A percentile compares a stretch with the other conserved stretches of the same genome.
Conservation (phyloP, 1,140 invertebrate species). For the Ooceraea biroi region DNA sequence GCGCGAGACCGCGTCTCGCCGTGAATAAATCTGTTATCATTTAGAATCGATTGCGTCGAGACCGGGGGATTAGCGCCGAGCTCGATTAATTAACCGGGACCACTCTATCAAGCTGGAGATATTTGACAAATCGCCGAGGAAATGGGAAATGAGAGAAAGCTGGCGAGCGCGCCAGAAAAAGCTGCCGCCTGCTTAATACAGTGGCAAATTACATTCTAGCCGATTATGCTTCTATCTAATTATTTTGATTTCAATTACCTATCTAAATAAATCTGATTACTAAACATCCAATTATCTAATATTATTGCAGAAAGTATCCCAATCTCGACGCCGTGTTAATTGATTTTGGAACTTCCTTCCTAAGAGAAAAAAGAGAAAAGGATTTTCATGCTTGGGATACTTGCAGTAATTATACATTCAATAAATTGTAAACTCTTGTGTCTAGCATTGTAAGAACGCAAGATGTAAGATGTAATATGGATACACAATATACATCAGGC, state of each 20-base stretch:
- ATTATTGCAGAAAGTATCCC: background rate
- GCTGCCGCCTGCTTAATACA: background rate
- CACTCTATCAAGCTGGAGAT: background rate
- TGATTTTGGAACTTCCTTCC: constrained; percentile 13
- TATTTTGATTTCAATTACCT: too few relatives aligned
- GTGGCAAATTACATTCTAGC: too few relatives aligned
- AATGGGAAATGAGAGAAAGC: background rate
- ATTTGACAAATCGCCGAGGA: background rate
- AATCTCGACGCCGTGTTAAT: constrained; percentile 11
- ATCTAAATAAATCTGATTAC: too few relatives aligned
- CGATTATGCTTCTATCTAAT: too few relatives aligned
- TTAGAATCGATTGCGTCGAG: background rate
- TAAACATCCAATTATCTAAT: background rate
- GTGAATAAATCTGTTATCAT: constrained; percentile 30
- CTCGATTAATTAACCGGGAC: constrained; percentile 17
- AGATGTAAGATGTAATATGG: background rate
- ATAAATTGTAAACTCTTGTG: constrained; percentile 8
- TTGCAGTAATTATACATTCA: constrained; percentile 24
- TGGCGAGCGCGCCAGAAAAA: too few relatives aligned
- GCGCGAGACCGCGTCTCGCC: background rate
- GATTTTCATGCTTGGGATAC: too few relatives aligned
- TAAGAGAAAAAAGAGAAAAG: too few relatives aligned
- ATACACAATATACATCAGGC: background rate
- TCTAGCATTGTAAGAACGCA: too few relatives aligned
- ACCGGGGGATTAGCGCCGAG: constrained; percentile 3